Conservation (phyloP, 2,797 vertebrate genomes). For the Amphiprion clarkii region DNA sequence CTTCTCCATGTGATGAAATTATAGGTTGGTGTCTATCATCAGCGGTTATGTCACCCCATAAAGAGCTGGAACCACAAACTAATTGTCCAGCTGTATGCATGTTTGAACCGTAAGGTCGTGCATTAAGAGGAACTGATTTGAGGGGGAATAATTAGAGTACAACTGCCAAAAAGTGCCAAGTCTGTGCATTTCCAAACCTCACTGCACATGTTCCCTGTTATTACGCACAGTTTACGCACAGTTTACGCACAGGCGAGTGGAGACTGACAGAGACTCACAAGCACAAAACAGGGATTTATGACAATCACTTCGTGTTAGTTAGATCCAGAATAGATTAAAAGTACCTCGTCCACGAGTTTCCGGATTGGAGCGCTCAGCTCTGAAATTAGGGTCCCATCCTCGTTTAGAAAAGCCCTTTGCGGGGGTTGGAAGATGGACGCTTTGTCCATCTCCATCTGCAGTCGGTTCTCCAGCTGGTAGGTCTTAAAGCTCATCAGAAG, state of each 20-base stretch:
- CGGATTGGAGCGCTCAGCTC: constrained; percentile 86
- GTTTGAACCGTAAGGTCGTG: constrained; percentile 52
- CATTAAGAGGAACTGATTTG: constrained; percentile 41
- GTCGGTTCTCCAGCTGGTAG: constrained; percentile 87
- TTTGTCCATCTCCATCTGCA: constrained; percentile 87
- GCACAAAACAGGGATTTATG: background rate
- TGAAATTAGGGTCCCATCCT: constrained; percentile 81
- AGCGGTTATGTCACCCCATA: constrained; percentile 57
- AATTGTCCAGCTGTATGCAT: constrained; percentile 67
- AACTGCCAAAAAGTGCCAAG: constrained; percentile 29
- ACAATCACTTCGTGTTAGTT: background rate
- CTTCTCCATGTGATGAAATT: constrained; percentile 45
- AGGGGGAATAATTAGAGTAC: constrained; percentile 30
- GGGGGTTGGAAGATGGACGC: constrained; percentile 61
- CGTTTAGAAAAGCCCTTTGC: constrained; percentile 71
- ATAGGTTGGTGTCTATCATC: constrained; percentile 56
- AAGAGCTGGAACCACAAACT: constrained; percentile 58
- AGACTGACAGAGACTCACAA: background rate
- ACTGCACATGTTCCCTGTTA: constrained; percentile 12
- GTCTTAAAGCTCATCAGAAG: constrained; percentile 90
- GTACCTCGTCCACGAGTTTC: constrained; percentile 89
- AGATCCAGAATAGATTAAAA: constrained; percentile 7
- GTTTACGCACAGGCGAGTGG: constrained; percentile 43
- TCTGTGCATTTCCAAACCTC: constrained; percentile 22
- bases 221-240: constrained; percentile 68